Conservation (phyloP, 2,113 vertebrate genomes). For the Phaetusa simplex region DNA sequence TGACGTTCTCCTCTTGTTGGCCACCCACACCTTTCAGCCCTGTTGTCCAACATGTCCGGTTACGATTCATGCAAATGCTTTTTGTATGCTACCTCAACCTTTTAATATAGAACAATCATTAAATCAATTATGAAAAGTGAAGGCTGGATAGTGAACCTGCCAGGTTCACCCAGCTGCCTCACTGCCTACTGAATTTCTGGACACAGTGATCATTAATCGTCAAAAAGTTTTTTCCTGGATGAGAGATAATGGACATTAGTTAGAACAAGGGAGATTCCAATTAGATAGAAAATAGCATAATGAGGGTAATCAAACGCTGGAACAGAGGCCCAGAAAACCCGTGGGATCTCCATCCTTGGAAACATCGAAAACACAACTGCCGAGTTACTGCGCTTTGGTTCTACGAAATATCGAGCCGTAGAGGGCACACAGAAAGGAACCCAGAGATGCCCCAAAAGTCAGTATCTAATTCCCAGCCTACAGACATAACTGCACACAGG, state of each 20-base stretch:
- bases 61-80: background rate
- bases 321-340: background rate
- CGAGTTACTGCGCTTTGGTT: background rate
- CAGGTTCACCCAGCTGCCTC: background rate
- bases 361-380: background rate
- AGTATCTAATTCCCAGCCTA: background rate
- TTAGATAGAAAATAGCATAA: background rate
- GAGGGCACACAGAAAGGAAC: background rate
- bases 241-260: background rate
- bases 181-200: background rate
- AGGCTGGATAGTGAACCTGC: background rate
- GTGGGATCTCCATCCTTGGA: background rate
- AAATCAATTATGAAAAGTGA: background rate
- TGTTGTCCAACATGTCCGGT: background rate
- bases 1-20: rapidly evolving
- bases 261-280: background rate
- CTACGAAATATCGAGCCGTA: rapidly evolving
- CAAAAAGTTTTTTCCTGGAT: background rate
- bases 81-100: background rate
- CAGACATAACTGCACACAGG: background rate
- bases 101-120: background rate
- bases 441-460: background rate
- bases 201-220: background rate
- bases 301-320: background rate
- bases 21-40: background rate